Evolutionary conservation across 2,888 invertebrate genomes (phyloP), one percentile per base, ranked within the genome.

Genomic region (Meta bourneti): DNA sequence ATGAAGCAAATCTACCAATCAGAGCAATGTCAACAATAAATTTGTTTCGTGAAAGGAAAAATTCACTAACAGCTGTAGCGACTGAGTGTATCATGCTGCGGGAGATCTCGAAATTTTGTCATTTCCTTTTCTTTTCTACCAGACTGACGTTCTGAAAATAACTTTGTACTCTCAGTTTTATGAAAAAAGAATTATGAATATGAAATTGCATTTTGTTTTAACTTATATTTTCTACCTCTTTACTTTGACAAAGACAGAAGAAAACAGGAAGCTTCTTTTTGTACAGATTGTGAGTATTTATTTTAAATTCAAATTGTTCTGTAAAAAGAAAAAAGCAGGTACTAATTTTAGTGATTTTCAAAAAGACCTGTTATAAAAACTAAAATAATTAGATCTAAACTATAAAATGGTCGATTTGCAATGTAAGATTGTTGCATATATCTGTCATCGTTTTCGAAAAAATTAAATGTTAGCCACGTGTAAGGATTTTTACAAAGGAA

Each of bases 211-310:
- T 13, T 79, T 79, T 34, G 16, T 48, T 34, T 54, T 79, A 61
- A 16, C 61, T 61, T 69, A 34, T 34, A 19, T 7, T 20, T 34
- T 61, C 34, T 34, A 34, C n/a, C 61, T 75, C 6, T 9, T 79
- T 13, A 19, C 19, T 16, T 6, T 52, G 13, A 48, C 54, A 71
- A 70, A 48, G 16, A 11, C 87, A 2, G 16, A 79, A 71, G 54
- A 79, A 70, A 79, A 87, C 19, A 69, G 34, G 20, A 71, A 79
- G 48, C 79, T 87, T 11, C 70, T 87, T n/a, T 79, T 87, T 79
- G 87, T 87, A 20, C 79, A 87, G 16, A 78, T 87, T 34, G 79
- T 87, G 71, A 79, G 87, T 79, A 79, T 71, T 8, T 82, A 19
- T 19, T 52, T 52, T 78, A 19, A 52, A 8, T n/a, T 19, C 5